Base-by-base conservation (phyloP, 2,797 vertebrate genomes). In the Petrocephalus sullivani region DNA sequence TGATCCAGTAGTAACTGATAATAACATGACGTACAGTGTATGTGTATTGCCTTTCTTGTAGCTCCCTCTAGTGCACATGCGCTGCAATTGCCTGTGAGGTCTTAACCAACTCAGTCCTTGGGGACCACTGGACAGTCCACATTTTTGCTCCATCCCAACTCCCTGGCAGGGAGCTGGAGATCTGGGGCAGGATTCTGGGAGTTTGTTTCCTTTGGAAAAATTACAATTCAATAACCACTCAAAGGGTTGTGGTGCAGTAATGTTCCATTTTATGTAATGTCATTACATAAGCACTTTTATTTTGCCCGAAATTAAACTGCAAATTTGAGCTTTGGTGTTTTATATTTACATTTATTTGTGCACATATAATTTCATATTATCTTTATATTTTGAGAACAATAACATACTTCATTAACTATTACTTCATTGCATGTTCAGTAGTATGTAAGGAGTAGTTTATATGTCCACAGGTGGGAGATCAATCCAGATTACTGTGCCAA, bases 401-500 rank as follows among this genome's bases (percentile, higher is more conserved):
- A 67, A 67, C 8, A 61, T 61, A 61, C 21, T 10, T 61, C 58
- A 61, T 61, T 61, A n/a, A 7, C 58, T 61, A 23, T 61, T 7
- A 61, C 60, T 23, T 23, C 21, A 3, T 64, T 64, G 10, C 12
- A 3, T 67, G 61, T 67, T 1, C 28, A 67, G 61, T 67, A 3
- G 61, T 64, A 10, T 67, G 23, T 67, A 28, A 67, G 61, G 9
- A 33, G 61, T 67, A 67, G 23, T 67, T 67, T 67, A 33, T 33
- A 67, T 33, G 10, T 12, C 61, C 61, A 33, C 93, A 99, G 98
- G 90, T 99, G 98, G 98, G 98, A 99, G 92, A 97, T 98, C 90
- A 97, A 99, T 93, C 97, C 96, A 0, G 97, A 98, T 92, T 99
- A 98, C 92, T 99, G 98, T 49, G 97, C 98, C 92, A 97, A 98